A percentile compares a stretch with the other conserved stretches of the same genome.
Evolutionary conservation across 2,888 invertebrate species (phyloP).

Genomic region (Suillia variegata): DNA sequence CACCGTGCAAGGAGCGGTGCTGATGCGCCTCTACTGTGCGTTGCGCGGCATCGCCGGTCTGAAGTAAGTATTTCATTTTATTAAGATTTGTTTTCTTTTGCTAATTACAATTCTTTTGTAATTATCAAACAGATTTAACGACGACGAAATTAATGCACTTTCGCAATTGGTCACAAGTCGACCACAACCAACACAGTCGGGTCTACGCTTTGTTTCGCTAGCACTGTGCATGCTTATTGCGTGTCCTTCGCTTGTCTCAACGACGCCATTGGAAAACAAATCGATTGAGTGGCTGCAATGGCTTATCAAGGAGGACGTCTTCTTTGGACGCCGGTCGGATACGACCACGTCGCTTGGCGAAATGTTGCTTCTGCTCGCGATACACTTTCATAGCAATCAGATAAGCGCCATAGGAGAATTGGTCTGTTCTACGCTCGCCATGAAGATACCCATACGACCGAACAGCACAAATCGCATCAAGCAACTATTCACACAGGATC

Average conservation of each 20-base stretch:
- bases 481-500: constrained; percentile 93
- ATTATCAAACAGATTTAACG: constrained; percentile 82
- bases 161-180: constrained; percentile 86
- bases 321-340: constrained; percentile 84
- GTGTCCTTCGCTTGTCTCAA: constrained; percentile 83
- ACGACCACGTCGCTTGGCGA: constrained; percentile 91
- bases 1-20: constrained; percentile 86
- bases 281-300: constrained; percentile 93
- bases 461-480: constrained; percentile 88
- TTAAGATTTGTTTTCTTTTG: background rate
- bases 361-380: constrained; percentile 93
- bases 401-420: constrained; percentile 90
- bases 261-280: constrained; percentile 79
- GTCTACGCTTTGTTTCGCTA: constrained; percentile 89
- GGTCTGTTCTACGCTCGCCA: constrained; percentile 91
- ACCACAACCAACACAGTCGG: constrained; percentile 88
- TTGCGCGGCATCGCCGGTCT: constrained; percentile 90
- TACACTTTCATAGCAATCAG: constrained; percentile 96
- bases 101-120: background rate
- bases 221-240: constrained; percentile 94
- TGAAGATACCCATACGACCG: constrained; percentile 86
- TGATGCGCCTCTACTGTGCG: constrained; percentile 89
- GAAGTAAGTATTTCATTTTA: constrained; percentile 66
- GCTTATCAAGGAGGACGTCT: constrained; percentile 88
- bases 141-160: constrained; percentile 86